Evolutionary conservation across 1,140 invertebrate species (phyloP), one percentile per base, ranked within the genome.

Genomic region (Meloidogyne floridensis): DNA sequence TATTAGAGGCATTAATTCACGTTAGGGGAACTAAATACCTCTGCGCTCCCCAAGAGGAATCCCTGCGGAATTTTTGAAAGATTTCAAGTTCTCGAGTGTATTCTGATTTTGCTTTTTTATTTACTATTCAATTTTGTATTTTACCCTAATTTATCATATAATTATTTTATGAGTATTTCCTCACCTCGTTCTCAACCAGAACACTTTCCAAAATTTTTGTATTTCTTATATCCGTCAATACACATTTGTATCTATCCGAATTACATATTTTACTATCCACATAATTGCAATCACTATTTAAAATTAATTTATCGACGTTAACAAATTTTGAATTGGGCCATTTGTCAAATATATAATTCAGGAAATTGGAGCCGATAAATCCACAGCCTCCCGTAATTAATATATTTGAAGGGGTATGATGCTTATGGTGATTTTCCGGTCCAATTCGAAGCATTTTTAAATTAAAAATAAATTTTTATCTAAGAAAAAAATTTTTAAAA

Each of bases 311-410:
- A 81, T 89, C 88, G 2, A 89, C 71, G 59, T 90, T 90, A n/a
- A 90, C 87, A 82, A 89, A 84, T 10, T 84, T 82, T 32, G 76
- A 72, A 0, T 72, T 42, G 1, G 85, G 82, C 88, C 89, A 89
- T 4, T 83, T 87, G 3, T 32, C 5, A 69, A 84, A 86, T 47
- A 86, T 83, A 75, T 77, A 90, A 59, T 89, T 89, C 3, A 89
- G 74, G 53, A 90, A 90, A 72, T 89, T 89, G 0, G 88, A 86
- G 0, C 88, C 88, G 59, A 89, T 89, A 75, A 89, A 89, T 32
- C 88, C 88, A 80, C 88, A 89, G 0, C 89, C 88, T 54, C 88
- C 88, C n/a, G 88, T 89, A 43, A 89, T 83, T n/a, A 90, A 74
- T 15, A 89, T 83, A 77, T 87, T 89, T 72, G 83, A 89, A 6